Percentiles rank a stretch among this genome's conserved stretches.
Evolutionary conservation across 2,888 invertebrate genomes (phyloP).

Genomic region (Sympetrum striolatum): DNA sequence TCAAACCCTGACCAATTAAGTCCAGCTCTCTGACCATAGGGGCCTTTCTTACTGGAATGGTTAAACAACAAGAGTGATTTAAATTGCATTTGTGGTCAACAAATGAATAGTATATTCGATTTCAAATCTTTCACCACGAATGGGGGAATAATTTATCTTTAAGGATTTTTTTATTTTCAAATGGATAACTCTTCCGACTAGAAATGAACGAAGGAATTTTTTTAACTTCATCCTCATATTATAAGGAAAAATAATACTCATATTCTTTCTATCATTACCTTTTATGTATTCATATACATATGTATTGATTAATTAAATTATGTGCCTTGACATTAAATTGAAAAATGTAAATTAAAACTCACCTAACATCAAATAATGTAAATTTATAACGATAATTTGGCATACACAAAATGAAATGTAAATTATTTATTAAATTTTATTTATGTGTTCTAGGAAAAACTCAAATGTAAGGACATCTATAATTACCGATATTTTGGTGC

Average conservation of each 20-base stretch:
- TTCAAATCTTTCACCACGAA: background rate
- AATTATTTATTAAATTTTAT: background rate
- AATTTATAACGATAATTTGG: background rate
- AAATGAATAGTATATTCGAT: background rate
- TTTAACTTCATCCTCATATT: background rate
- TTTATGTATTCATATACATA: slow-evolving; percentile 4
- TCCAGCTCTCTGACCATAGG: slow-evolving; percentile 14
- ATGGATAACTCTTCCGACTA: background rate
- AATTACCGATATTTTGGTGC: slow-evolving; percentile 27
- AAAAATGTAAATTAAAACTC: slow-evolving; percentile 2
- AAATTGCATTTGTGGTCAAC: background rate
- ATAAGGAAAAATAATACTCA: background rate
- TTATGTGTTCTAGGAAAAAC: background rate
- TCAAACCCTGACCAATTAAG: slow-evolving; percentile 33
- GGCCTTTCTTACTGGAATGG: slow-evolving; percentile 35
- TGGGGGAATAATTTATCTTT: background rate
- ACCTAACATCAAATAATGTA: background rate
- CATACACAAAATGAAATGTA: background rate
- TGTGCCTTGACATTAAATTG: slow-evolving; percentile 32
- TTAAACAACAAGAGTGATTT: background rate
- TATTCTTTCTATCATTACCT: background rate
- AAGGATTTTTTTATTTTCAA: background rate
- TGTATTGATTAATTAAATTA: slow-evolving; percentile 5
- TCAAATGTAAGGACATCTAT: background rate
- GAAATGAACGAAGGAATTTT: background rate